Percentiles rank a stretch among this genome's conserved stretches.
Conservation (phyloP, 2,888 invertebrate genomes). For the Phania funesta region DNA sequence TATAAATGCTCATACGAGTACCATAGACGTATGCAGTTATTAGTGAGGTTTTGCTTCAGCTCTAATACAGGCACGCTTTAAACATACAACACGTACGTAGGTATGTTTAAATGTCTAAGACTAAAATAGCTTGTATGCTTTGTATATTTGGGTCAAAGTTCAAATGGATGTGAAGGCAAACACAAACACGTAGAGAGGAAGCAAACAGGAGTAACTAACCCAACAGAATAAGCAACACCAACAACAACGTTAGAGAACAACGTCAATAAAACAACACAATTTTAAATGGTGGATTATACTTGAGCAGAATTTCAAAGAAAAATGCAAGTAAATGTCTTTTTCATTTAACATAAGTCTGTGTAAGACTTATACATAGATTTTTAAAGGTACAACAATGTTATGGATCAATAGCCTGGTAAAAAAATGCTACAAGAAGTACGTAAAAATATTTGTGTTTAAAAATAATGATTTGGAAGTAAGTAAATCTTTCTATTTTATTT, state of each 20-base stretch:
- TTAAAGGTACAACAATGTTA: background rate
- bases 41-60: constrained; percentile 15
- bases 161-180: constrained; percentile 33
- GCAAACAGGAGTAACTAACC: constrained; percentile 5
- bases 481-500: background rate
- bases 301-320: constrained; percentile 12
- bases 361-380: background rate
- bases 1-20: constrained; percentile 5
- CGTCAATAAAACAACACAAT: constrained; percentile 30
- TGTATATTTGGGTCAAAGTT: constrained; percentile 64
- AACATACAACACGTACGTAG: background rate
- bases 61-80: background rate
- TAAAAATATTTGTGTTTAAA: background rate
- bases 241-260: constrained; percentile 1
- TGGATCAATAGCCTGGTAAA: background rate
- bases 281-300: constrained; percentile 27
- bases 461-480: background rate
- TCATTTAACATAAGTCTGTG: background rate
- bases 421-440: background rate
- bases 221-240: constrained; percentile 2
- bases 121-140: constrained; percentile 29
- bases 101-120: background rate
- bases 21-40: background rate
- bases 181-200: background rate
- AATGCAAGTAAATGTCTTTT: constrained; percentile 26